phyloP scores from a whole-genome alignment of 2,113 vertebrate genomes.

The Uria lomvia region DNA sequence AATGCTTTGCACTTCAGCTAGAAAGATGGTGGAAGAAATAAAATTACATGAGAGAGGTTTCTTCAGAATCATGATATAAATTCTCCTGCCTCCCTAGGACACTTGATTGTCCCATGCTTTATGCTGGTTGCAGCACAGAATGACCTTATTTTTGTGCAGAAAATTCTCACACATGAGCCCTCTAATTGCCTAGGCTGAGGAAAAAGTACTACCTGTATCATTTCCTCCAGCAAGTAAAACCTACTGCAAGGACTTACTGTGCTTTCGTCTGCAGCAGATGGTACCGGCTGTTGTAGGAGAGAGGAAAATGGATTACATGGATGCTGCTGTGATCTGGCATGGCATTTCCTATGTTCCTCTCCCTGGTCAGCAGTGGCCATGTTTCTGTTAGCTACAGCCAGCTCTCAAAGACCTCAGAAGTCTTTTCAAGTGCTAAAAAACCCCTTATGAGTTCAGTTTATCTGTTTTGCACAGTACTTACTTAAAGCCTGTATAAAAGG shows the following conservation, averaged over 20 bases:
- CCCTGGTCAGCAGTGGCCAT: not conserved
- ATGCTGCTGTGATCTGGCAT: conserved; percentile 36
- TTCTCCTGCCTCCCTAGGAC: not conserved
- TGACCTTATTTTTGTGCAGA: not conserved
- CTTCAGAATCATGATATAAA: not conserved
- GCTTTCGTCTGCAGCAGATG: not conserved
- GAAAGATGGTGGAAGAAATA: not conserved
- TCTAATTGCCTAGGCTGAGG: not conserved
- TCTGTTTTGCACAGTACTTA: conserved; percentile 69
- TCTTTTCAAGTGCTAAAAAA: not conserved
- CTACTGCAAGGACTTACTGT: not conserved
- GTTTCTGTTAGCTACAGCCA: not conserved
- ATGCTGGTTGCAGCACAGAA: not conserved
- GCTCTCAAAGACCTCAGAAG: not conserved
- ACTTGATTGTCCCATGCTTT: not conserved
- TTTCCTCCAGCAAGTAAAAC: not conserved
- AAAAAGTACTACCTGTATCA: not conserved
- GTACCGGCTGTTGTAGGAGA: not conserved
- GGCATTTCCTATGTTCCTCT: not conserved
- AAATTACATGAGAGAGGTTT: not conserved
- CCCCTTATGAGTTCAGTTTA: not conserved
- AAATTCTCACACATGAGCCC: not conserved
- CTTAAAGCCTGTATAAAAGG: conserved; percentile 98
- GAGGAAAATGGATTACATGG: conserved; percentile 47
- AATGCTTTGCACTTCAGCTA: not conserved